phyloP scores from a whole-genome alignment of 2,113 vertebrate species.

The Ceuthmochares aereus region DNA sequence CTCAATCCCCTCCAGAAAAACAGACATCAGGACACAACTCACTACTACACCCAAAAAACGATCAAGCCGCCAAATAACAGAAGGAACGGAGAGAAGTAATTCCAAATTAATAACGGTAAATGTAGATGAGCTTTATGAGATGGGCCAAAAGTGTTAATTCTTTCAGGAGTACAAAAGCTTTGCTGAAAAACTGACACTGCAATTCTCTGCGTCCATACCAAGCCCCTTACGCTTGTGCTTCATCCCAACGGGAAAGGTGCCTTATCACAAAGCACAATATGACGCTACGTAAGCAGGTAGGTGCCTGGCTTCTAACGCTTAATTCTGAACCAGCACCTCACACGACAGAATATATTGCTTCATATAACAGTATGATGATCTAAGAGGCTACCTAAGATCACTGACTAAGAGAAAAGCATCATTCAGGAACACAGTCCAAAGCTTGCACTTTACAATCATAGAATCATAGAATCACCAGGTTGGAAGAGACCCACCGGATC shows the following conservation, averaged over 20 bases:
- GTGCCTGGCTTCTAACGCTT: background rate
- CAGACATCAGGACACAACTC: background rate
- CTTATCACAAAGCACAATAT: background rate
- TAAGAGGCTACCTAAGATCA: background rate
- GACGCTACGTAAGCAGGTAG: background rate
- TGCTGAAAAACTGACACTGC: background rate
- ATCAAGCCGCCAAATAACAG: background rate
- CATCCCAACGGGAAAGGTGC: no score
- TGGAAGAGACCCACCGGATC: no score
- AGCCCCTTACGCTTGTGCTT: accelerated
- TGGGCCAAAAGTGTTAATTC: background rate
- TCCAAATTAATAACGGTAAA: background rate
- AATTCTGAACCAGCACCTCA: background rate
- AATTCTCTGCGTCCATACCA: background rate
- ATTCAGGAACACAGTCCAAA: background rate
- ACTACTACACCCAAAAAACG: accelerated
- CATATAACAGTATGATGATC: background rate
- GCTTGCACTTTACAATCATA: background rate
- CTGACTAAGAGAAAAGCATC: background rate
- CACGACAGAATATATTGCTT: background rate
- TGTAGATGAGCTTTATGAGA: accelerated
- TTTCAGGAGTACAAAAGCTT: background rate
- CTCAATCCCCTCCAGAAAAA: background rate
- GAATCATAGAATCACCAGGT: no score
- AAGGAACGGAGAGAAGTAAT: background rate